phyloP scores from a whole-genome alignment of 2,113 vertebrate species.

The Pontoporia blainvillei region DNA sequence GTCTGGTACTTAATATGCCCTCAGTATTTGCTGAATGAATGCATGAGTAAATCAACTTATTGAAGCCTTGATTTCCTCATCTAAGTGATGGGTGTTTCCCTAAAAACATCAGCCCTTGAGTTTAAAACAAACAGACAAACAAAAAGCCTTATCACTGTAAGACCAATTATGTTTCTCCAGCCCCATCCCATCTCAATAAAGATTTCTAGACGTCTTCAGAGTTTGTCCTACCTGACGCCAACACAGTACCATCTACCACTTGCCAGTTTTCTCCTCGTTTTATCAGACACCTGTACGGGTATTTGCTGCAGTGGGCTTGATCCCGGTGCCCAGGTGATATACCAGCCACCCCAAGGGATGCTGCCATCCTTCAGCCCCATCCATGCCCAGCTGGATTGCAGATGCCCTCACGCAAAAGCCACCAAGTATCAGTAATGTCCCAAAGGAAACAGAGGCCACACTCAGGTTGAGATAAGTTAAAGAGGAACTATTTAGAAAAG shows the following conservation, averaged over 20 bases:
- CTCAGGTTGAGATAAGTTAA: neutral
- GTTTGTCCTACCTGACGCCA: neutral
- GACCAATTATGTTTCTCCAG: neutral
- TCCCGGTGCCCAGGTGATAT: neutral
- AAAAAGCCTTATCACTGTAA: neutral
- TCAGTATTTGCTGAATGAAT: neutral
- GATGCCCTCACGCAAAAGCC: neutral
- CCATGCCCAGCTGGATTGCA: neutral
- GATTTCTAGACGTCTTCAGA: neutral
- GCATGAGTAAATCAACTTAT: neutral
- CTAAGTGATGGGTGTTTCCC: neutral
- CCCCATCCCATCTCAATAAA: neutral
- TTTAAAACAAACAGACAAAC: neutral
- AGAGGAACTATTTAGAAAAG: neutral
- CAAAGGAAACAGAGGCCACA: neutral
- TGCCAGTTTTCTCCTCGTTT: neutral
- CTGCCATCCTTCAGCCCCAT: too few relatives aligned
- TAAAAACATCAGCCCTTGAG: neutral
- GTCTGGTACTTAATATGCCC: too few relatives aligned
- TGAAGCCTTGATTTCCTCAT: neutral
- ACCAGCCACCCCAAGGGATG: accelerated
- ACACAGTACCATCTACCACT: neutral
- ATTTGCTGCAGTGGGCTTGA: neutral
- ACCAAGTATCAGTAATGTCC: neutral
- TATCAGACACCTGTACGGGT: neutral